These are phyloP conservation scores for Ruditapes philippinarum DNA, from an alignment of 1,140 invertebrate species.

Conservation along the genomic window DNA sequence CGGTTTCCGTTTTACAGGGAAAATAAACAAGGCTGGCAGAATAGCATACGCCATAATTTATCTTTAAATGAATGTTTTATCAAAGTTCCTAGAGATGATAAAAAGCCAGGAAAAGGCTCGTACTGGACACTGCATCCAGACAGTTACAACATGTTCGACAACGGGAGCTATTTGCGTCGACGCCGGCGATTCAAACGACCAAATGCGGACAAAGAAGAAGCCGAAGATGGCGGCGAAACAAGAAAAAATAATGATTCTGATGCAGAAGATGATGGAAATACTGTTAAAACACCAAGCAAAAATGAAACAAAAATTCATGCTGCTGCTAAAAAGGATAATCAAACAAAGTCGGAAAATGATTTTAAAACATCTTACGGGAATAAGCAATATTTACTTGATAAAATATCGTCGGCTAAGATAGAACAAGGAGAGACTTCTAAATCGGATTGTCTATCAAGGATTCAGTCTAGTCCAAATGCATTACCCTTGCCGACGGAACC, in stretches of 20 bases:
- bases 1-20: slow-evolving; percentile 99
- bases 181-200: slow-evolving; percentile 98
- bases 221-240: slow-evolving; percentile 41
- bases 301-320: slow-evolving; percentile 9
- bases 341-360: slow-evolving; percentile 31
- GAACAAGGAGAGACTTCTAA: slow-evolving; percentile 21
- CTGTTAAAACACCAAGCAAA: background rate
- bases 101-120: slow-evolving; percentile 92
- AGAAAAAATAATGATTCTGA: slow-evolving; percentile 28
- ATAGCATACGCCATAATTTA: slow-evolving; percentile 88
- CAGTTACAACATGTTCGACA: slow-evolving; percentile 99
- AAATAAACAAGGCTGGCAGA: slow-evolving; percentile 89
- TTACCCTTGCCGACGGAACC: slow-evolving; percentile 80
- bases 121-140: slow-evolving; percentile 99
- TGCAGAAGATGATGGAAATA: slow-evolving; percentile 53
- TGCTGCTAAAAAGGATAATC: slow-evolving; percentile 31
- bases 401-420: slow-evolving; percentile 15
- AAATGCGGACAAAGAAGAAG: slow-evolving; percentile 88
- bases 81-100: slow-evolving; percentile 86
- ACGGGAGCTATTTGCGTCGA: slow-evolving; percentile 97
- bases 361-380: slow-evolving; percentile 27
- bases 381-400: slow-evolving; percentile 34
- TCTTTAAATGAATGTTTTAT: slow-evolving; percentile 90
- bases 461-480: slow-evolving; percentile 66
- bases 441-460: slow-evolving; percentile 27